Percentiles rank a stretch among this genome's conserved stretches.
Evolutionary conservation across 1,140 invertebrate species (phyloP).

Genomic region (Linepithema humile): DNA sequence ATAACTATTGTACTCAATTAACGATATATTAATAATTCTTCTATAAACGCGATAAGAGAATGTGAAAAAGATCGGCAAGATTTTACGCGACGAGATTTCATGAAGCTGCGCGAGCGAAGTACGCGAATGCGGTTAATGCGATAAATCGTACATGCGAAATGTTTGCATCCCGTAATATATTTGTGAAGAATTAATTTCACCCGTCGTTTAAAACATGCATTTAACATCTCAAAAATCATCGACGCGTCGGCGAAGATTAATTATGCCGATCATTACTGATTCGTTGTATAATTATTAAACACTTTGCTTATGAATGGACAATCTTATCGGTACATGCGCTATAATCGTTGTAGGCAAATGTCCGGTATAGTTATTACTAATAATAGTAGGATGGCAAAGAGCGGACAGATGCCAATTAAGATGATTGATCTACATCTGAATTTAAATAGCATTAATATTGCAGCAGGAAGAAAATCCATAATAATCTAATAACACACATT

Average conservation of each 20-base stretch:
- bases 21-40: background rate
- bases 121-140: background rate
- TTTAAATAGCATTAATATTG: slow-evolving; percentile 13
- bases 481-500: background rate
- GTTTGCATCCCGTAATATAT: background rate
- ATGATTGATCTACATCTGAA: slow-evolving; percentile 19
- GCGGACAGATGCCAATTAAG: slow-evolving; percentile 6
- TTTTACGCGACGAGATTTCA: background rate
- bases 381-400: background rate
- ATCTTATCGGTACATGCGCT: background rate
- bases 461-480: background rate
- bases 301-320: background rate
- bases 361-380: background rate
- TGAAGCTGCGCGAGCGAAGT: background rate
- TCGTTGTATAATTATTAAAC: slow-evolving; percentile 11
- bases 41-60: background rate
- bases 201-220: background rate
- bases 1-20: slow-evolving; percentile 22
- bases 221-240: slow-evolving; percentile 1
- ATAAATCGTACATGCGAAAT: background rate
- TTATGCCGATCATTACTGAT: slow-evolving; percentile 8
- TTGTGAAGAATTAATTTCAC: background rate
- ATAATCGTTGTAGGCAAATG: background rate
- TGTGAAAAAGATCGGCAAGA: background rate
- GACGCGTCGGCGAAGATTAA: background rate